Evolutionary conservation across 1,140 invertebrate genomes (phyloP).

Genomic region (Cydia amplana): DNA sequence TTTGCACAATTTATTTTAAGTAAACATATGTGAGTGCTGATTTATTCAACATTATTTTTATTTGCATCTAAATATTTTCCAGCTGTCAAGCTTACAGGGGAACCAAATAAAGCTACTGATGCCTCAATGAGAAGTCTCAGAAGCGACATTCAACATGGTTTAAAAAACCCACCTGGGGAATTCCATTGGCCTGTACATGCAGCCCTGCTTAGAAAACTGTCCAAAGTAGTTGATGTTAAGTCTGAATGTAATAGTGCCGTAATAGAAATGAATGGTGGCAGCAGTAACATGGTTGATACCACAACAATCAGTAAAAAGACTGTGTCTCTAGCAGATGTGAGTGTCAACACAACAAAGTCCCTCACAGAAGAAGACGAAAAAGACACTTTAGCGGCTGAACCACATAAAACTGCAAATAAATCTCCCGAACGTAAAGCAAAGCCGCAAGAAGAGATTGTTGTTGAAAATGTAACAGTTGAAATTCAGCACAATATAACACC

Average conservation of each 20-base stretch:
- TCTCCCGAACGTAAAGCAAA: constrained; percentile 43
- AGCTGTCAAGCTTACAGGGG: constrained; percentile 69
- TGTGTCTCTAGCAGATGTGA: constrained; percentile 67
- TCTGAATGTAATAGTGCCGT: constrained; percentile 55
- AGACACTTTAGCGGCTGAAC: constrained; percentile 39
- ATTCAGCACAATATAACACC: constrained; percentile 74
- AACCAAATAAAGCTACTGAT: constrained; percentile 72
- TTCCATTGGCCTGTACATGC: constrained; percentile 73
- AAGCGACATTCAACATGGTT: constrained; percentile 62
- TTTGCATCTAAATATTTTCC: constrained; percentile 35
- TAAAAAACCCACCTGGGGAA: constrained; percentile 50
- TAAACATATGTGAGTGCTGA: neutral
- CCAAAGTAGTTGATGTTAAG: constrained; percentile 72
- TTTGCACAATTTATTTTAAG: no score
- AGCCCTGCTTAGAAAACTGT: constrained; percentile 65
- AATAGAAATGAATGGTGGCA: constrained; percentile 66
- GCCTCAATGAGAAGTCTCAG: constrained; percentile 69
- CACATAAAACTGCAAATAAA: constrained; percentile 41
- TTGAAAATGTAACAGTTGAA: constrained; percentile 73
- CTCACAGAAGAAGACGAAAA: constrained; percentile 52
- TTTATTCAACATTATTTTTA: neutral
- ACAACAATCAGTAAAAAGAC: constrained; percentile 48
- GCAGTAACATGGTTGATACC: constrained; percentile 54
- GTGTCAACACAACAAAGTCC: constrained; percentile 68
- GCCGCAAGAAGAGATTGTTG: constrained; percentile 51